Base-by-base conservation (phyloP, 1,140 invertebrate genomes). In the Papilio aristodemus region DNA sequence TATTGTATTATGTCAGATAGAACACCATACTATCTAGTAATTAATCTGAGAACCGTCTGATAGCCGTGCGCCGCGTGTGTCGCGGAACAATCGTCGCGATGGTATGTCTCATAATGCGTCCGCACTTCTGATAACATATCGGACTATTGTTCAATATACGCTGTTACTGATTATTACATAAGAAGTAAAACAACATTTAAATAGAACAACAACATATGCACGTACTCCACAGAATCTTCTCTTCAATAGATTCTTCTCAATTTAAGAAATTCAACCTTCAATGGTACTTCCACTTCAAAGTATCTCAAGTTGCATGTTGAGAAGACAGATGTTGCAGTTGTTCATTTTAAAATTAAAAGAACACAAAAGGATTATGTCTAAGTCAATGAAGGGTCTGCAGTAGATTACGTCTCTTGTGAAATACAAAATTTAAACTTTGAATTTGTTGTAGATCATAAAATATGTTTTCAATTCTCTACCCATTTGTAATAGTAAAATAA, bases 1-100 rank as follows among this genome's bases (percentile, higher is more conserved):
- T 60, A 58, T n/a, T 54, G 63, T 77, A 80, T 81, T 83, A 78
- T 81, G 82, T 77, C 77, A 78, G 78, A 77, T 72, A 82, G 73
- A 79, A 74, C 75, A 70, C 66, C 79, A 80, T 73, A 78, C 78
- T 81, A 81, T 84, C 79, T 60, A 41, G 72, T 79, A 84, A 84
- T 84, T 84, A 84, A 82, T 82, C 80, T 79, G 39, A 60, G 72
- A 73, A 73, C 74, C 73, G 73, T 70, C 54, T 70, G 60, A 17
- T 39, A 9, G 22, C 25, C 32, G 60, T 64, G 60, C 60, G 37
- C n/a, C 13, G 38, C 17, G 37, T 62, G 58, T 19, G 58, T 60
- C 14, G 19, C 60, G 6, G 3, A 17, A 25, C 46, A 50, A 25
- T 50, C n/a, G 19, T 10, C 6, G 6, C 27, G 27, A 32, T 32